Evolutionary conservation across 2,888 invertebrate species (phyloP), one percentile per base, ranked within the genome.

Genomic region (Drosophila helvetica): DNA sequence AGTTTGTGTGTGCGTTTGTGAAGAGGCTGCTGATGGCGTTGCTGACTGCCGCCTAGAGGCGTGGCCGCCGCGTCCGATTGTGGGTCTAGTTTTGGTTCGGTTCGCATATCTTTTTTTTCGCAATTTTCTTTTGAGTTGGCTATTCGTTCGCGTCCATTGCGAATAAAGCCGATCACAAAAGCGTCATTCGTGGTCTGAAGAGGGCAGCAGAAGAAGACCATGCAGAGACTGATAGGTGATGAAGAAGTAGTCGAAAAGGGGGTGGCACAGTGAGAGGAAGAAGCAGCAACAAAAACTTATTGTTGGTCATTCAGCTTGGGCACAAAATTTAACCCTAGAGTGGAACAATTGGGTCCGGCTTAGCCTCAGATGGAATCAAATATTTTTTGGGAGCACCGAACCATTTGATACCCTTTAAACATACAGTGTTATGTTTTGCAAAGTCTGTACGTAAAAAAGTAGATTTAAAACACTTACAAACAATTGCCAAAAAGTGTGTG

Each of bases 101-200:
- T n/a, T 38, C 38, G 38, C 38, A 38, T 38, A 38, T 38, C 38
- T 38, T n/a, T 38, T 33, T 15, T 30, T 38, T 30, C 51, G 19
- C 27, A 47, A 27, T 58, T 45, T 57, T 61, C 58, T 57, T 25
- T 50, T 55, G 59, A 38, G 55, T 27, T 59, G 27, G 38, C 38
- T 7, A 38, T 38, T 38, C 38, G 38, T 38, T 6, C 38, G 38
- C 38, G 15, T 33, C 33, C 33, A 33, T 33, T 33, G 33, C 33
- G 30, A 22, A 22, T 22, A 45, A 55, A 45, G 55, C 38, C 54
- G 55, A 43, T 45, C 27, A 30, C 48, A 50, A 33, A 60, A 56
- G 56, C 60, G 22, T 38, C 38, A 38, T 38, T 38, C 38, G 38
- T 38, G 38, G 38, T 38, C 30, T 17, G 22, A 27, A 56, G 18